Base-by-base conservation (phyloP, 2,797 vertebrate genomes). In the Gadopsis bispinosus region DNA sequence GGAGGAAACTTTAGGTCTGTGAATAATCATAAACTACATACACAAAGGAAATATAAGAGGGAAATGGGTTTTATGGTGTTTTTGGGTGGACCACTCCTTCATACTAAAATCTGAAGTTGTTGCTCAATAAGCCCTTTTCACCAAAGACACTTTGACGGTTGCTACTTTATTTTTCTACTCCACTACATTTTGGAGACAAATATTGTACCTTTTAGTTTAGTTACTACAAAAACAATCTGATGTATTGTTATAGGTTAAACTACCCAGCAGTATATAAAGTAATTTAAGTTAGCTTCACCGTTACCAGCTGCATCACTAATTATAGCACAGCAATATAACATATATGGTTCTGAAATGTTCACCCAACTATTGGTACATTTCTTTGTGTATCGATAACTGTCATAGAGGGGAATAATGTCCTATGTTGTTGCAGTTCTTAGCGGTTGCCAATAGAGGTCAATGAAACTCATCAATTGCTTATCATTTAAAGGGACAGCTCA, bases 391-490 rank as follows among this genome's bases (percentile, higher is more conserved):
- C 16, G 31, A 48, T 56, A 20, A 20, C 19, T 10, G n/a, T 29
- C 10, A 4, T 20, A 10, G 60, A 20, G 43, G 1, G 9, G 4
- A 37, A 29, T 41, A 10, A 4, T 13, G 50, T 63, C 26, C 53
- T 22, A 37, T 56, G 55, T 26, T 53, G 26, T 12, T 81, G 78
- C 31, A 75, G 41, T 77, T 81, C 61, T 45, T 1, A 12, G 26
- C 33, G 13, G 62, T 20, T 39, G 29, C 73, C 53, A 82, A 3
- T 54, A 66, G 69, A 78, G 39, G 71, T 73, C 65, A 35, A 48
- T 73, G 16, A 50, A 74, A 16, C n/a, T 29, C 17, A 73, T 60
- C 3, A 12, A 67, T 45, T 20, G 2, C 3, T 47, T 10, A 1
- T 26, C 41, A 37, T 75, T 77, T n/a, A 54, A 69, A 64, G 4